Evolutionary conservation across 2,888 invertebrate species (phyloP).

Genomic region (Ligdia adustata): DNA sequence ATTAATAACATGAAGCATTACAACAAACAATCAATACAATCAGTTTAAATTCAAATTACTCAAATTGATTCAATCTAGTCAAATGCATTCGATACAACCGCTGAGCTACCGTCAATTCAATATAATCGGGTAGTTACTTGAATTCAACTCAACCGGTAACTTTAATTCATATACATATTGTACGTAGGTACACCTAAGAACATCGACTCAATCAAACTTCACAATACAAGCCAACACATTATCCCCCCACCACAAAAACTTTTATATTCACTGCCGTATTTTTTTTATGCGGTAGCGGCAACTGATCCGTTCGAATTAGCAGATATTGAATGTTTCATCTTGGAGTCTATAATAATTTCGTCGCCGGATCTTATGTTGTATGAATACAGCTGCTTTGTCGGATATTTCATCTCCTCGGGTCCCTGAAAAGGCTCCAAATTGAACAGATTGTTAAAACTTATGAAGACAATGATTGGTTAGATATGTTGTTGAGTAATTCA

Average conservation of each 20-base stretch:
- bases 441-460: constrained; percentile 22
- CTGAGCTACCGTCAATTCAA: no score
- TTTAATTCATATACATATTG: no score
- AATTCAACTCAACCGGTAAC: no score
- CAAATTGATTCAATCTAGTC: no score
- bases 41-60: no score
- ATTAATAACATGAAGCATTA: no score
- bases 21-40: no score
- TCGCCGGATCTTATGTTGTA: constrained; percentile 96
- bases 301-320: constrained; percentile 51
- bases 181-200: no score
- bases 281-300: constrained; percentile 39
- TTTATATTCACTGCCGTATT: not conserved
- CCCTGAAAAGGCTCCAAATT: constrained; percentile 75
- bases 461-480: not conserved
- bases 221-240: not conserved
- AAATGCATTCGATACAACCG: no score
- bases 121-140: no score
- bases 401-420: constrained; percentile 95
- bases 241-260: not conserved
- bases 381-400: constrained; percentile 94
- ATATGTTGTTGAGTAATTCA: not conserved
- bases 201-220: no score
- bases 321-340: constrained; percentile 84
- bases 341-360: constrained; percentile 94